Conservation (phyloP, 1,140 invertebrate species). For the Sarcophaga bullata region DNA sequence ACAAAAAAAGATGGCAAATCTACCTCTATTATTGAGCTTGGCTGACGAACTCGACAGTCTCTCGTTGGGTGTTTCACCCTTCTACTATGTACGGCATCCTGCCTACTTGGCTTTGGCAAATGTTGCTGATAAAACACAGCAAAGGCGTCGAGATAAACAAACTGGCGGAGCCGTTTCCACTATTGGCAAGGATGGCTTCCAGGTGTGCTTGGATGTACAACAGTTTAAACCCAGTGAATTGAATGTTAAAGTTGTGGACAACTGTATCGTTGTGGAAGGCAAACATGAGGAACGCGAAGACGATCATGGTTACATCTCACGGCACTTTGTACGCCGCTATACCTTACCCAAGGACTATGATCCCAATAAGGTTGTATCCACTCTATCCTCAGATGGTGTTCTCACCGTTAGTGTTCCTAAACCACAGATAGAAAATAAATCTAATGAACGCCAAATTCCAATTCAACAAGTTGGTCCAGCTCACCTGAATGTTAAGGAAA, state of each 20-base stretch:
- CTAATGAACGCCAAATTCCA: slow-evolving; percentile 43
- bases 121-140: slow-evolving; percentile 44
- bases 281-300: slow-evolving; percentile 76
- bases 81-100: slow-evolving; percentile 37
- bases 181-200: slow-evolving; percentile 57
- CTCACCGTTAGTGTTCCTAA: slow-evolving; percentile 73
- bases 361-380: slow-evolving; percentile 74
- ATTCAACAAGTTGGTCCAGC: slow-evolving; percentile 66
- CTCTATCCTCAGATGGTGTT: slow-evolving; percentile 79
- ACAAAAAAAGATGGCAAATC: slow-evolving; percentile 35
- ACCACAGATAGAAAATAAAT: slow-evolving; percentile 43
- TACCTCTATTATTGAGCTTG: slow-evolving; percentile 43
- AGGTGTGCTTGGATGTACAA: slow-evolving; percentile 73
- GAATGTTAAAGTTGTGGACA: slow-evolving; percentile 76
- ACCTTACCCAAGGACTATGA: slow-evolving; percentile 73
- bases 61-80: slow-evolving; percentile 38
- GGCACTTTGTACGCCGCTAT: slow-evolving; percentile 78
- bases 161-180: slow-evolving; percentile 51
- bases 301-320: slow-evolving; percentile 69
- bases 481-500: slow-evolving; percentile 60
- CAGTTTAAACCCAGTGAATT: slow-evolving; percentile 79
- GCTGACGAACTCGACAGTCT: slow-evolving; percentile 42
- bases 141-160: slow-evolving; percentile 45
- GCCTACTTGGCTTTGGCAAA: slow-evolving; percentile 24
- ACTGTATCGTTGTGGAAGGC: slow-evolving; percentile 72